Base-by-base conservation (phyloP, 35 echinoderm and acorn worm genomes). In the Strongylocentrotus purpuratus region DNA sequence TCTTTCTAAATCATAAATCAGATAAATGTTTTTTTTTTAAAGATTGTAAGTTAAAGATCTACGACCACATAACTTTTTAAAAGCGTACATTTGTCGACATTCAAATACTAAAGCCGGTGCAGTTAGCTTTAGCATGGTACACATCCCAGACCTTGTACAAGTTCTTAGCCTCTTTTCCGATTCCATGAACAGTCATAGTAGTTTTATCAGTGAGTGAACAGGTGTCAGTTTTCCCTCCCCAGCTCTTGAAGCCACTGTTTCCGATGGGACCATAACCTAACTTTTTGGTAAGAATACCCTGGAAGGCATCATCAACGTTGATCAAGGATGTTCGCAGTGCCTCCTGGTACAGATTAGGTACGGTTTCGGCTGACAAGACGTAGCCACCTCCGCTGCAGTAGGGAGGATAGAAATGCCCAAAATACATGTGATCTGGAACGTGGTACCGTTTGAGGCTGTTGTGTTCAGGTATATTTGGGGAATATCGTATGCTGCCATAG, bases 371-470 rank as follows among this genome's bases (percentile, higher is more conserved):
- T 88, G 94, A 95, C 45, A 95, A 22, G 13, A 95, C 31, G 31
- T 95, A 95, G 7, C 94, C 94, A 22, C 71, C 86, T 46, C 94
- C 94, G 31, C 78, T 87, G 46, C 78, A 95, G 33, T 95, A 95
- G 6, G 94, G 94, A 8, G 94, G 94, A 46, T 86, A 95, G 46
- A 50, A 86, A 18, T 87, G 31, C 4, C 86, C 46, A 14, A 48
- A 87, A 88, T 95, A 95, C 71, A 87, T 47, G 6, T 93, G 17
- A 58, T 93, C 91, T 46, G 91, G 48, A 48, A 93, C 91, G 48
- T 93, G 91, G 46, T 93, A 93, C 20, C 91, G 15, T n/a, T 58
- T 12, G 31, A 28, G 31, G 4, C 31, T 2, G 5, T 55, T n/a
- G 31, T 93, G 91, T 93, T 47, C 91, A 31, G 91, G 91, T 48